These are phyloP conservation scores for Gastrophryne carolinensis DNA, from an alignment of 2,797 vertebrate genomes.

Conservation along the genomic window DNA sequence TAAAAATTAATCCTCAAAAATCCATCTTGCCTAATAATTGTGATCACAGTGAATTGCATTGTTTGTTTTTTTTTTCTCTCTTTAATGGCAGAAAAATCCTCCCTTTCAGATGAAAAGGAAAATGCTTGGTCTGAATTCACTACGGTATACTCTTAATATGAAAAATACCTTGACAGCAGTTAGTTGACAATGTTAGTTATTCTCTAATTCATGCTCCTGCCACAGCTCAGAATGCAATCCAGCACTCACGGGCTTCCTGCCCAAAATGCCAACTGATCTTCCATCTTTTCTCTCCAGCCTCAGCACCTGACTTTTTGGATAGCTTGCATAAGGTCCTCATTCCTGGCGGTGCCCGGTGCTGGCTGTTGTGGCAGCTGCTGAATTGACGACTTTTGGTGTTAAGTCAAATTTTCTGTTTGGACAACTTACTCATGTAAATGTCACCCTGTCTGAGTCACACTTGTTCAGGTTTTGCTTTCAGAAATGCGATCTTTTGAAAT, in stretches of 20 bases:
- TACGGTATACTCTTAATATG: conserved; percentile 45
- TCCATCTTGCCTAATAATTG: no score
- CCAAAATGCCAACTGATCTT: conserved; percentile 56
- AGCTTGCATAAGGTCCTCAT: conserved; percentile 29
- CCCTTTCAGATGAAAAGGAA: background rate
- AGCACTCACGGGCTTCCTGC: conserved; percentile 54
- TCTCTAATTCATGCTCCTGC: conserved; percentile 56
- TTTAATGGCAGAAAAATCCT: background rate
- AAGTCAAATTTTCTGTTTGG: conserved; percentile 60
- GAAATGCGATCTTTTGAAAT: conserved; percentile 57
- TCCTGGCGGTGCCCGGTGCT: conserved; percentile 9
- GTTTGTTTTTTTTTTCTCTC: background rate
- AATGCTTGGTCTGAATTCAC: conserved; percentile 3
- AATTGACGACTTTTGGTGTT: conserved; percentile 43
- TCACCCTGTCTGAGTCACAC: conserved; percentile 63
- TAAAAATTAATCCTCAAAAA: no score
- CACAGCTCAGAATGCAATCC: conserved; percentile 57
- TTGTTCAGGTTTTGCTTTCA: background rate
- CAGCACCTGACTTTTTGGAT: conserved; percentile 61
- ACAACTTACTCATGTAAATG: conserved; percentile 56
- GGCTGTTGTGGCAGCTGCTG: conserved; percentile 58
- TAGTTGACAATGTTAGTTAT: conserved; percentile 50
- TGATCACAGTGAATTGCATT: no score
- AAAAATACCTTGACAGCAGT: conserved; percentile 51
- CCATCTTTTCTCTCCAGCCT: conserved; percentile 53